Conservation (phyloP, 2,113 vertebrate species). For the Tiliqua scincoides region DNA sequence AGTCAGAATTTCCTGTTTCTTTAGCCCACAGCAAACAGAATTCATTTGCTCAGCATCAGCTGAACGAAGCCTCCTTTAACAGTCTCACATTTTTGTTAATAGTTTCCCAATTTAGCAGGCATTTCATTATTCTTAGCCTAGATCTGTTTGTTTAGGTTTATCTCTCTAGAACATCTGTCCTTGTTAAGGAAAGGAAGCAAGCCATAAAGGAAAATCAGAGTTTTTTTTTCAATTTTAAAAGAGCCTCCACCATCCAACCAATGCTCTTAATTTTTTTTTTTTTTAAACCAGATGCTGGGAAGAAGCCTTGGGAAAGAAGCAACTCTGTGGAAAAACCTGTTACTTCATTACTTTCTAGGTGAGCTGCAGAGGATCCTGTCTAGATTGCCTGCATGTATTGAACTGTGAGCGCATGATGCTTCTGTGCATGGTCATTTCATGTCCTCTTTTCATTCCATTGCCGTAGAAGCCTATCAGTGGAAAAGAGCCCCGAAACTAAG, state of each 20-base stretch:
- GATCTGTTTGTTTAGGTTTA: constrained; percentile 11
- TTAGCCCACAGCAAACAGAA: not conserved
- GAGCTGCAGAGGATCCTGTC: constrained; percentile 44
- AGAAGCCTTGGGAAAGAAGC: constrained; percentile 97
- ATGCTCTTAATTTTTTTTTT: not conserved
- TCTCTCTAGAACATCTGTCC: constrained; percentile 12
- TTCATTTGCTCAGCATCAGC: constrained; percentile 3
- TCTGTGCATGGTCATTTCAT: constrained; percentile 54
- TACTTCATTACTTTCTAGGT: constrained; percentile 92
- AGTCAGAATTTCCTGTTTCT: not conserved
- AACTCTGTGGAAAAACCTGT: constrained; percentile 94
- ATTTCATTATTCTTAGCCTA: not conserved
- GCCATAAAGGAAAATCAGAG: not conserved
- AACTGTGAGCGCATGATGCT: constrained; percentile 24
- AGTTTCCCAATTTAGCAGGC: not conserved
- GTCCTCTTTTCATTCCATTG: constrained; percentile 77
- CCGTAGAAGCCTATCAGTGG: constrained; percentile 82
- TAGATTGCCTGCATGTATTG: not conserved
- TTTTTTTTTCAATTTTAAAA: not conserved
- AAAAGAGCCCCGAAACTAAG: constrained; percentile 85
- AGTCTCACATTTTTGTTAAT: constrained; percentile 13
- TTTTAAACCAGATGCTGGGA: constrained; percentile 84
- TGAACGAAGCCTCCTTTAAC: not conserved
- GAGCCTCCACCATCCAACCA: not conserved
- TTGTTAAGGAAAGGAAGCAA: constrained; percentile 29